These are phyloP conservation scores for Artibeus lituratus DNA, from an alignment of 2,797 vertebrate genomes.

Conservation along the genomic window DNA sequence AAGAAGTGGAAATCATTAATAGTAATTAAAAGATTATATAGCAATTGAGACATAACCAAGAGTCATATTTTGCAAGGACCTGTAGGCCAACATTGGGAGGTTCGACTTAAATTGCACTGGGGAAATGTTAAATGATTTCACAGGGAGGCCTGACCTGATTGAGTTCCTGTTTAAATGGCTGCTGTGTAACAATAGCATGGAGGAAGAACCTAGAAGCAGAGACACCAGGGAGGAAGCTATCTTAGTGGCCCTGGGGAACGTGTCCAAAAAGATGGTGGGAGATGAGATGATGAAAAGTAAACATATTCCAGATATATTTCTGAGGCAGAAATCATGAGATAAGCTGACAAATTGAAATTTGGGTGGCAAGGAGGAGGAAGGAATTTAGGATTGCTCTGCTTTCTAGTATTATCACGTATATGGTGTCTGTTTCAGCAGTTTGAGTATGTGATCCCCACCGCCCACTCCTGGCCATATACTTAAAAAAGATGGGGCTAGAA, in stretches of 20 bases:
- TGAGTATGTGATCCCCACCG: background rate
- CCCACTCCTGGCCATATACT: background rate
- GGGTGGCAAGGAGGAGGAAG: background rate
- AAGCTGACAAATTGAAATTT: background rate
- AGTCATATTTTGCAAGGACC: background rate
- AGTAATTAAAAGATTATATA: background rate
- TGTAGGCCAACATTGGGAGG: background rate
- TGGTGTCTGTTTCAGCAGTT: background rate
- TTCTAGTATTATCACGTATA: background rate
- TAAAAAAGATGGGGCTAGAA: background rate
- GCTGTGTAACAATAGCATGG: background rate
- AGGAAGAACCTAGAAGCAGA: background rate
- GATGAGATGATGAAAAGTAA: background rate
- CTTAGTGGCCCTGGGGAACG: background rate
- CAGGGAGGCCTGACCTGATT: background rate
- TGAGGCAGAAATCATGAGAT: background rate
- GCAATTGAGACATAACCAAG: background rate
- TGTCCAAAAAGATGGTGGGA: background rate
- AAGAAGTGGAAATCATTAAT: background rate
- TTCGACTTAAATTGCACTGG: background rate
- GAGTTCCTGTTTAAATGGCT: background rate
- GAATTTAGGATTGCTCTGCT: background rate
- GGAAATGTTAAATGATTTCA: background rate
- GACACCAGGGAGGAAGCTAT: background rate
- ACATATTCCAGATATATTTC: background rate